Conservation (phyloP, 2,888 invertebrate species). For the Ophioninae sp. region DNA sequence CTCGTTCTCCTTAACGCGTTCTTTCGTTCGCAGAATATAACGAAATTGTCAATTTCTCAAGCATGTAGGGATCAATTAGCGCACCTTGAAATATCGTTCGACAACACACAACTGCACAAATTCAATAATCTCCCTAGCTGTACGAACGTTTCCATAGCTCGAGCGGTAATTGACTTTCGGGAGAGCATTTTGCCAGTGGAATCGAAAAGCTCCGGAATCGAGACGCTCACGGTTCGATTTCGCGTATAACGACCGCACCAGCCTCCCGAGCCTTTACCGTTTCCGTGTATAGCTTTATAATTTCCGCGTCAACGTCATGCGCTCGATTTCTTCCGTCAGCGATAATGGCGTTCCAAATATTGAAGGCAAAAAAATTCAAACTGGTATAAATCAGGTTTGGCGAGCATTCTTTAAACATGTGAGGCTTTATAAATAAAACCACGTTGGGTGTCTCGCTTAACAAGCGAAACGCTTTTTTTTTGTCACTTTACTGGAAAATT, state of each 20-base stretch:
- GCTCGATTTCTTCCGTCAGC: background rate
- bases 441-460: too few relatives aligned
- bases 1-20: background rate
- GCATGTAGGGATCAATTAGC: background rate
- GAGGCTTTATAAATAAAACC: too few relatives aligned
- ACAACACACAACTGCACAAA: background rate
- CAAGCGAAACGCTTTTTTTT: too few relatives aligned
- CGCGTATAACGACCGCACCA: background rate
- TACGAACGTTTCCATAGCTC: conserved; percentile 2
- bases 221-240: background rate
- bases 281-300: background rate
- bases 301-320: background rate
- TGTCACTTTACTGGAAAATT: too few relatives aligned
- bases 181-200: background rate
- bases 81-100: background rate
- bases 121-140: background rate
- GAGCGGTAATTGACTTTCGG: background rate
- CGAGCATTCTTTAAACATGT: too few relatives aligned
- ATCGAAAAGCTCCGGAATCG: conserved; percentile 1
- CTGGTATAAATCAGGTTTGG: too few relatives aligned
- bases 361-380: background rate
- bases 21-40: background rate
- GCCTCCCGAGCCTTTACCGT: background rate
- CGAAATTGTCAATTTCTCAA: background rate
- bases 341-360: background rate